Conservation (phyloP, 2,797 vertebrate genomes). For the Pitangus sulphuratus region DNA sequence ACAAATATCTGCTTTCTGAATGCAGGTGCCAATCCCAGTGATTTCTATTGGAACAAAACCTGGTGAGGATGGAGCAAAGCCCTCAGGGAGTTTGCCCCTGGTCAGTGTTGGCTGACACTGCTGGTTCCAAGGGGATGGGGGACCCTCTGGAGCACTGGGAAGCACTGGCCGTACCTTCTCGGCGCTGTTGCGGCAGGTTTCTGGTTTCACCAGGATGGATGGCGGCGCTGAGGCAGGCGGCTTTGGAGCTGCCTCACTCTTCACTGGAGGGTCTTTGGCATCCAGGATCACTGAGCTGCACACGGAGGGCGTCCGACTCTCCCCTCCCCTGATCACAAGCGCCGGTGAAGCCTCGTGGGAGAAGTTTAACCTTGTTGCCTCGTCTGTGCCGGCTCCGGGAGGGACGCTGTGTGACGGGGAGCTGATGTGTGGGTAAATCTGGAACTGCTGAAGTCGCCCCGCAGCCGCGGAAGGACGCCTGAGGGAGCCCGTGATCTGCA, state of each 20-base stretch:
- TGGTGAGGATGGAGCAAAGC: accelerated
- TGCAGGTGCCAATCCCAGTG: accelerated
- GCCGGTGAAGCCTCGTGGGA: slow-evolving; percentile 69
- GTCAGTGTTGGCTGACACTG: accelerated
- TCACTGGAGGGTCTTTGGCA: slow-evolving; percentile 72
- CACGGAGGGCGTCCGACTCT: slow-evolving; percentile 81
- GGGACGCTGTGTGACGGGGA: slow-evolving; percentile 71
- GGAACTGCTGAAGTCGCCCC: slow-evolving; percentile 67
- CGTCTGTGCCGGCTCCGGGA: slow-evolving; percentile 57
- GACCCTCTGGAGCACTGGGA: accelerated
- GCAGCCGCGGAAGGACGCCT: slow-evolving; percentile 62
- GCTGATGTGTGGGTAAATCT: slow-evolving; percentile 78
- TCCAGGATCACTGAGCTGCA: slow-evolving; percentile 79
- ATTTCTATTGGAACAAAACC: accelerated
- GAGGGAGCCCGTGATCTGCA: slow-evolving; percentile 72
- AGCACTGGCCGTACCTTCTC: slow-evolving; percentile 85
- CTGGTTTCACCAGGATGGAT: slow-evolving; percentile 94
- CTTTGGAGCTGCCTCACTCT: slow-evolving; percentile 76
- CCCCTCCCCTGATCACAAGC: slow-evolving; percentile 73
- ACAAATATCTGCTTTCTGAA: neutral
- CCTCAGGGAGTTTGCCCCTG: accelerated
- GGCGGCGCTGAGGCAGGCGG: slow-evolving; percentile 79
- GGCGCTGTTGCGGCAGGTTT: slow-evolving; percentile 80
- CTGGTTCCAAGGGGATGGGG: neutral
- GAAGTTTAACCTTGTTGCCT: slow-evolving; percentile 74